phyloP scores from a whole-genome alignment of 2,797 vertebrate species.

The Selene dorsalis region DNA sequence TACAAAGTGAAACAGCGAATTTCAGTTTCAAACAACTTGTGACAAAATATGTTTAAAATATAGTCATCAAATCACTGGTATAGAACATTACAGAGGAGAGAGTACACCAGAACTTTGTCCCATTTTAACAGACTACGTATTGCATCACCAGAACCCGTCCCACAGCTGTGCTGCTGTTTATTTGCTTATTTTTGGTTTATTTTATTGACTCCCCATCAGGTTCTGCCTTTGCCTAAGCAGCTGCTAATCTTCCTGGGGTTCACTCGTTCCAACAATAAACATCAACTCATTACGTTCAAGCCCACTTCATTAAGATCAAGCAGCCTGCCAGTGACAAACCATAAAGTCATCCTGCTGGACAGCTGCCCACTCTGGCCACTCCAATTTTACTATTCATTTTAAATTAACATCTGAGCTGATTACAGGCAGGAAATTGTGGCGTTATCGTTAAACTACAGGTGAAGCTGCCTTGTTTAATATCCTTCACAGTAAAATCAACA shows the following conservation, averaged over 20 bases:
- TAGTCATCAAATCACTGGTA: not conserved
- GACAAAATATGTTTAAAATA: not conserved
- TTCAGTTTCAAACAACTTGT: not conserved
- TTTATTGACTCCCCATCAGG: not conserved
- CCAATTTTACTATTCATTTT: not conserved
- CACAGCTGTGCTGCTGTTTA: not conserved
- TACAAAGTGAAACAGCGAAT: not conserved
- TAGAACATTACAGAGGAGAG: not conserved
- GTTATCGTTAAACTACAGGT: not conserved
- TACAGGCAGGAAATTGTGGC: not conserved
- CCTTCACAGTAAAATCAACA: not conserved
- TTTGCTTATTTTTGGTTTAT: not conserved
- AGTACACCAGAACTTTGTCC: not conserved
- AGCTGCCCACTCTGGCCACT: not conserved
- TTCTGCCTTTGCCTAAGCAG: not conserved
- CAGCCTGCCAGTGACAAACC: slow-evolving; percentile 23
- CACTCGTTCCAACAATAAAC: slow-evolving; percentile 6
- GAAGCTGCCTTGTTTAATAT: not conserved
- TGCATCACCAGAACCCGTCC: not conserved
- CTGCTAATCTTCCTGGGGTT: not conserved
- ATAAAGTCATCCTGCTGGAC: slow-evolving; percentile 18
- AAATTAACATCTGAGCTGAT: not conserved
- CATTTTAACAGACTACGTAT: not conserved
- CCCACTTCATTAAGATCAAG: slow-evolving; percentile 31
- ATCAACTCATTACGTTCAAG: not conserved